Evolutionary conservation across 2,113 vertebrate genomes (phyloP).

Genomic region (Hydrolagus affinis): DNA sequence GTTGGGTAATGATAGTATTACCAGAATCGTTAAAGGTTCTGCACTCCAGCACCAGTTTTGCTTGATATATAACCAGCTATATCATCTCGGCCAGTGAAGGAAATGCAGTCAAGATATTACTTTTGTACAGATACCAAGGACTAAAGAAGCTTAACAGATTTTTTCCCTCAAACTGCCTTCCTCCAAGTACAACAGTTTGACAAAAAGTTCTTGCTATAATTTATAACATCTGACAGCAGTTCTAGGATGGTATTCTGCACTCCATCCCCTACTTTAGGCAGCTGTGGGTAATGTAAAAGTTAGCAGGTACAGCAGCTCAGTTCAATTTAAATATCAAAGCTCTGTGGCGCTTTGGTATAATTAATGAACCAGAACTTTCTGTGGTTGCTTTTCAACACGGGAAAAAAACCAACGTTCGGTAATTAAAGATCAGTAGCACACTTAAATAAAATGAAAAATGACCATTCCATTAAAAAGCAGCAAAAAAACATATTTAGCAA

Average conservation of each 20-base stretch:
- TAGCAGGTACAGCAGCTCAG: conserved; percentile 11
- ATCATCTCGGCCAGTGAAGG: conserved; percentile 17
- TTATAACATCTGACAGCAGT: conserved; percentile 23
- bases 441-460: neutral
- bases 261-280: neutral
- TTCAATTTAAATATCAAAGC: conserved; percentile 21
- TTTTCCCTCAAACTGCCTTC: neutral
- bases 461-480: conserved; percentile 12
- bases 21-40: conserved; percentile 32
- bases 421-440: neutral
- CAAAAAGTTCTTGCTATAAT: neutral
- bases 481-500: neutral
- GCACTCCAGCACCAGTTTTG: conserved; percentile 42
- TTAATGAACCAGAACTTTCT: conserved; percentile 9
- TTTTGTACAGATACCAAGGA: conserved; percentile 10
- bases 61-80: conserved; percentile 36
- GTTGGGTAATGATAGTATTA: conserved; percentile 34
- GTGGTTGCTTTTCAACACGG: conserved; percentile 19
- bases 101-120: neutral
- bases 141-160: too few species aligned
- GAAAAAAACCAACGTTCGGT: neutral
- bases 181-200: conserved; percentile 9
- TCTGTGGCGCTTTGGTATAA: neutral
- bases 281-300: conserved; percentile 13
- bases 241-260: neutral